Percentiles rank a stretch among this genome's conserved stretches.
These are phyloP conservation scores for Dione juno DNA, from an alignment of 2,888 invertebrate genomes.

Conservation along the genomic window DNA sequence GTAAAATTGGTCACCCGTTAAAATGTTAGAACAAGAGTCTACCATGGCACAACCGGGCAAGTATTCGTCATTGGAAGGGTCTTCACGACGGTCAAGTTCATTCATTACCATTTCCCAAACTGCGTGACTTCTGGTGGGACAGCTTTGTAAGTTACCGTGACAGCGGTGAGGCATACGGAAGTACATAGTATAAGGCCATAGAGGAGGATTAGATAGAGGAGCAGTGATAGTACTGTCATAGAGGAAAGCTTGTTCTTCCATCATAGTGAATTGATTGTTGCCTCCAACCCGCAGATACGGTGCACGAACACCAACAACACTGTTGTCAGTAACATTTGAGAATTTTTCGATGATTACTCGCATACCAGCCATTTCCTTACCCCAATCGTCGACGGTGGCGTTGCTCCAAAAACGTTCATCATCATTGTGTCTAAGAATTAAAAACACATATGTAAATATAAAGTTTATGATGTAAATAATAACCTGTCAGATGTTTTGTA, in stretches of 20 bases:
- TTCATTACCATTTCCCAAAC: constrained; percentile 99
- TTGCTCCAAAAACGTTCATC: constrained; percentile 97
- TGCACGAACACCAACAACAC: constrained; percentile 94
- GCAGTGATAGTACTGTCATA: constrained; percentile 98
- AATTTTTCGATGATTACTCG: constrained; percentile 95
- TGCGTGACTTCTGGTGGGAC: constrained; percentile 95
- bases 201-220: constrained; percentile 93
- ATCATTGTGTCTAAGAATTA: constrained; percentile 89
- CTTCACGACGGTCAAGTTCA: constrained; percentile 95
- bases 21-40: constrained; percentile 96
- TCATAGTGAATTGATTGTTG: constrained; percentile 98
- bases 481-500: not conserved
- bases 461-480: not conserved
- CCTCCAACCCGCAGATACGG: constrained; percentile 96
- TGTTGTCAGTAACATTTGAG: constrained; percentile 94
- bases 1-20: constrained; percentile 96
- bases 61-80: constrained; percentile 94
- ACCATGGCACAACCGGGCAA: constrained; percentile 97
- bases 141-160: constrained; percentile 95
- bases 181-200: constrained; percentile 99
- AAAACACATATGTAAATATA: constrained; percentile 39
- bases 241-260: constrained; percentile 97
- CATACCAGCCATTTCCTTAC: constrained; percentile 97
- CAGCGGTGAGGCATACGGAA: constrained; percentile 98
- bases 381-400: constrained; percentile 96